Evolutionary conservation across 30 jellyfish, hydroid and myxozoan genomes (phyloP).

Genomic region (Haliclystus octoradiatus): DNA sequence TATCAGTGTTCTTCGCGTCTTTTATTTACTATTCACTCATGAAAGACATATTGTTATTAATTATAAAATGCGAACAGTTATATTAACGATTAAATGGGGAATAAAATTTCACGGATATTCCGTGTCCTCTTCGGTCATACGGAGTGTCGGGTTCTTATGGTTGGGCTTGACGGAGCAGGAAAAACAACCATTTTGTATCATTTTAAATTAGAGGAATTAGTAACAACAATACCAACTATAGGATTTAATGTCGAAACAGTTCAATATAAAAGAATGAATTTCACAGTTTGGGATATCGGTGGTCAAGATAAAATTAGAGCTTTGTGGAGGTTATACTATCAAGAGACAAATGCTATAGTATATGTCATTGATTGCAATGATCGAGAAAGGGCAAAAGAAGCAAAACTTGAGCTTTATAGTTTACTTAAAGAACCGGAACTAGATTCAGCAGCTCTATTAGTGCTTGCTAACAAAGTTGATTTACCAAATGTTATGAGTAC

Average conservation of each 20-base stretch:
- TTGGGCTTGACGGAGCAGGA: constrained; percentile 92
- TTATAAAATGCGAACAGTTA: no score
- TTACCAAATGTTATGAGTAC: constrained; percentile 71
- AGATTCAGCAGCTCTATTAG: constrained; percentile 42
- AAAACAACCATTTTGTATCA: constrained; percentile 81
- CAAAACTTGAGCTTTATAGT: constrained; percentile 47
- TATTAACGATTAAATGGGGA: no score
- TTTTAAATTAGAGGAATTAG: constrained; percentile 71
- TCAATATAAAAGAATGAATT: constrained; percentile 51
- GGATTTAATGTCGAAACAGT: constrained; percentile 92
- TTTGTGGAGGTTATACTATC: constrained; percentile 84
- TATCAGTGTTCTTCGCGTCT: no score
- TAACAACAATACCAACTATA: constrained; percentile 82
- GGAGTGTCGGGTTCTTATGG: constrained; percentile 86
- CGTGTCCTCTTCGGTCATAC: constrained; percentile 46
- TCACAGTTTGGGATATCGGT: constrained; percentile 95
- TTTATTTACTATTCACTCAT: no score
- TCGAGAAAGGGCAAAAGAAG: constrained; percentile 65
- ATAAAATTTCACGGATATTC: constrained; percentile 25
- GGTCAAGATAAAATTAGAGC: constrained; percentile 91
- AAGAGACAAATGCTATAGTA: constrained; percentile 75
- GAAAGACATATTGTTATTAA: no score
- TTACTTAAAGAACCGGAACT: constrained; percentile 70
- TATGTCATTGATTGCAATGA: constrained; percentile 84
- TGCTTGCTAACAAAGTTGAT: constrained; percentile 80